Conservation (phyloP, 2,888 invertebrate genomes). For the Pseudococcus jackbeardsleyi region DNA sequence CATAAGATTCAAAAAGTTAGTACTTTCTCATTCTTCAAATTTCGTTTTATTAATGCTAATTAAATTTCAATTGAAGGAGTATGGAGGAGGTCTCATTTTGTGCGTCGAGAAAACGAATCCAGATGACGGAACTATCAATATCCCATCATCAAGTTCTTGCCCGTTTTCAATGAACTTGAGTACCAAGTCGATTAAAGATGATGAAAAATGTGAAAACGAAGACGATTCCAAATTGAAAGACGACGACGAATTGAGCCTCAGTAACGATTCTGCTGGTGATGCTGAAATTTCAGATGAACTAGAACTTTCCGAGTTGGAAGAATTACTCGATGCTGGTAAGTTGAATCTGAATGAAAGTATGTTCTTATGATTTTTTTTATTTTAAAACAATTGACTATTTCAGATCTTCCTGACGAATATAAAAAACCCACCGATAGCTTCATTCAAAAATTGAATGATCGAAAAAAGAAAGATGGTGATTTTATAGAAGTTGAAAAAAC, state of each 20-base stretch:
- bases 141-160: background rate
- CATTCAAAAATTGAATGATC: constrained; percentile 64
- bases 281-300: constrained; percentile 7
- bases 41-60: background rate
- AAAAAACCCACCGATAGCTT: constrained; percentile 54
- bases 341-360: background rate
- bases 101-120: background rate
- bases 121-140: background rate
- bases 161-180: background rate
- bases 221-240: constrained; percentile 16
- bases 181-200: background rate
- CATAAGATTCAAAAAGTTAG: constrained; percentile 55
- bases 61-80: background rate
- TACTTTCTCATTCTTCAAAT: background rate
- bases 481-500: constrained; percentile 60
- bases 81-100: constrained; percentile 48
- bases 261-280: background rate
- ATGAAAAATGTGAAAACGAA: constrained; percentile 2
- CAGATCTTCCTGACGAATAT: constrained; percentile 59
- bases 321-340: constrained; percentile 60
- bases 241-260: background rate
- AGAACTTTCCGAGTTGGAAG: constrained; percentile 59
- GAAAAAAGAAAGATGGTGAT: constrained; percentile 64
- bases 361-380: background rate
- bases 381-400: background rate